Evolutionary conservation across 2,797 vertebrate species (phyloP), one percentile per base, ranked within the genome.

Genomic region (Gambelia wislizenii): DNA sequence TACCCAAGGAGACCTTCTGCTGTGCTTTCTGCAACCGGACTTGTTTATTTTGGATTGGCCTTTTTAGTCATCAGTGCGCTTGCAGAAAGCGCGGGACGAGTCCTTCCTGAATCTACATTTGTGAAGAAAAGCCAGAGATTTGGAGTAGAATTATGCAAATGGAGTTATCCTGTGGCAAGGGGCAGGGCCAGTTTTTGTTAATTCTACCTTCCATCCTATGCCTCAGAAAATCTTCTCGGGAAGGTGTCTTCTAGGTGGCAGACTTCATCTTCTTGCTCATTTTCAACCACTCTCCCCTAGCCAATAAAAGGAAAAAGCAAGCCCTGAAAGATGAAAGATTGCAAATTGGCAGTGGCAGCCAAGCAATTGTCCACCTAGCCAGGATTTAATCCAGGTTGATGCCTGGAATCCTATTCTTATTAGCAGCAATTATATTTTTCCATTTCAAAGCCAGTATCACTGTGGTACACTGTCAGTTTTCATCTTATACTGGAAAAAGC

Each of bases 401-500:
- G 74, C 49, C 87, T 90, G n/a, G 89, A 90, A 61, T 87, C 56
- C 69, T 47, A 91, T 88, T 82, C 91, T 93, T 44, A 89, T 72
- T 76, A 89, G 86, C 89, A 92, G 91, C 27, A 25, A 87, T 0
- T 69, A 27, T 64, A 42, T 89, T 88, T 92, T 89, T 59, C 54
- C 76, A 79, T 88, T 91, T 92, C 85, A 92, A 95, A 92, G 88
- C 74, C 79, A 84, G 42, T 33, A 74, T 91, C 87, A 54, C 83
- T 87, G n/a, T 47, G 83, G 70, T 61, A 59, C 87, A 79, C 85
- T 82, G 84, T 72, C 90, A 92, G 89, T 56, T n/a, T 76, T 33
- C 67, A 91, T 91, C 86, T 89, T 75, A 64, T 89, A 83, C 80
- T 83, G 56, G 81, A 90, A 22, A 85, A 42, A 86, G 89, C 33